Percentiles rank a stretch among this genome's conserved stretches.
These are phyloP conservation scores for Pollenia amentaria DNA, from an alignment of 2,888 invertebrate genomes.

Conservation along the genomic window DNA sequence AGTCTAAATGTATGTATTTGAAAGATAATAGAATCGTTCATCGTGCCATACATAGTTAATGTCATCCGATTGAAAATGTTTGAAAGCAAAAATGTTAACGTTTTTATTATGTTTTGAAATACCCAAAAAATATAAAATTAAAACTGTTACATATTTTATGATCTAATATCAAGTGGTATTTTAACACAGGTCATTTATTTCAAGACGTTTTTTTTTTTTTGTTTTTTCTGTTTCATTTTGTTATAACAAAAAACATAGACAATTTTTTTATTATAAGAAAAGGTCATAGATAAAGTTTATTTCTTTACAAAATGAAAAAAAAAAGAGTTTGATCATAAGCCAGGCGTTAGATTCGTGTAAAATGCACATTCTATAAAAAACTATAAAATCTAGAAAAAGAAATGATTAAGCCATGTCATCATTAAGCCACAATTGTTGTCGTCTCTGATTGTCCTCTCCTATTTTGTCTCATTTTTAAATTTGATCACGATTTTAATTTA, in stretches of 20 bases:
- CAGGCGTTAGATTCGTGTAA: conserved; percentile 1
- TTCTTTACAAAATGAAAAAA: conserved; percentile 4
- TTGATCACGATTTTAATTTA: conserved; percentile 68
- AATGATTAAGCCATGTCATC: conserved; percentile 70
- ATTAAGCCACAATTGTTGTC: conserved; percentile 60
- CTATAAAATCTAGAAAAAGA: conserved; percentile 18
- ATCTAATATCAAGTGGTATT: conserved; percentile 25
- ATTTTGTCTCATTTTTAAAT: conserved; percentile 16
- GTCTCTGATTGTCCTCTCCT: neutral
- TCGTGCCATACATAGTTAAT: conserved; percentile 36
- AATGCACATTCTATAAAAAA: conserved; percentile 3
- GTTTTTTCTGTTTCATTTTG: neutral
- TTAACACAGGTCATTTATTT: conserved; percentile 28
- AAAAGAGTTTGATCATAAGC: neutral
- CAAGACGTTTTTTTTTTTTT: conserved; percentile 12
- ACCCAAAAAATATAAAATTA: conserved; percentile 29
- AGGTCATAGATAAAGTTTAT: conserved; percentile 32
- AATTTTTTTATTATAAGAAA: neutral
- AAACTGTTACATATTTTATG: conserved; percentile 50
- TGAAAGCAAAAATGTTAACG: neutral
- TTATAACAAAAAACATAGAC: neutral
- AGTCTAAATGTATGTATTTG: neutral
- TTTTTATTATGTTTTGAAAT: neutral
- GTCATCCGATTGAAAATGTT: neutral
- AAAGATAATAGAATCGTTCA: conserved; percentile 22